A percentile compares a stretch with the other conserved stretches of the same genome.
These are phyloP conservation scores for Drosophila barbarae DNA, from an alignment of 2,888 invertebrate species.

Conservation along the genomic window DNA sequence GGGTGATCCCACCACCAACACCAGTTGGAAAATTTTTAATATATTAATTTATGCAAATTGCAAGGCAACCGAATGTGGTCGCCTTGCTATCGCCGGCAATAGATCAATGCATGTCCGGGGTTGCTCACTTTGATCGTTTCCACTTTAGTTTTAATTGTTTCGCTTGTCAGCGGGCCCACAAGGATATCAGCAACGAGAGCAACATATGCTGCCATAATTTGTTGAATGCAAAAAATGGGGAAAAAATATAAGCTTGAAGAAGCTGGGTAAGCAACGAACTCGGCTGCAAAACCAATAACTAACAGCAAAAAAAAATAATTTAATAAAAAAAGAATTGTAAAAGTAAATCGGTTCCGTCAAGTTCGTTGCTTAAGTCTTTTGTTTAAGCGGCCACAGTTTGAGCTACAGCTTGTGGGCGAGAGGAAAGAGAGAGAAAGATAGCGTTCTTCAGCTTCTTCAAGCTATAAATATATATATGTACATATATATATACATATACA, in stretches of 20 bases:
- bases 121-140: constrained; percentile 76
- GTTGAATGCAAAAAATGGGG: constrained; percentile 33
- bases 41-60: constrained; percentile 78
- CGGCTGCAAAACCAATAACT: too few species aligned
- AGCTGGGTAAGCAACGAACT: too few species aligned
- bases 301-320: too few species aligned
- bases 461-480: too few species aligned
- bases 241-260: background rate
- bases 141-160: constrained; percentile 78
- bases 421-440: too few species aligned
- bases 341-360: constrained; percentile 8
- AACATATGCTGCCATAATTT: constrained; percentile 59
- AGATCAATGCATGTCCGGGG: constrained; percentile 58
- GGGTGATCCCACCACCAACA: constrained; percentile 34
- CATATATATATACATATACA: background rate
- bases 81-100: constrained; percentile 49
- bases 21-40: constrained; percentile 52
- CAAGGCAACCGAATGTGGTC: constrained; percentile 42
- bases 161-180: constrained; percentile 62
- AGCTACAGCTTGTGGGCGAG: too few species aligned
- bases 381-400: constrained; percentile 44
- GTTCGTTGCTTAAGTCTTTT: constrained; percentile 72
- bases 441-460: too few species aligned
- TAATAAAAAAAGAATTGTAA: too few species aligned
- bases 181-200: constrained; percentile 24